Base-by-base conservation (phyloP, 2,797 vertebrate species). In the Anomalospiza imberbis region DNA sequence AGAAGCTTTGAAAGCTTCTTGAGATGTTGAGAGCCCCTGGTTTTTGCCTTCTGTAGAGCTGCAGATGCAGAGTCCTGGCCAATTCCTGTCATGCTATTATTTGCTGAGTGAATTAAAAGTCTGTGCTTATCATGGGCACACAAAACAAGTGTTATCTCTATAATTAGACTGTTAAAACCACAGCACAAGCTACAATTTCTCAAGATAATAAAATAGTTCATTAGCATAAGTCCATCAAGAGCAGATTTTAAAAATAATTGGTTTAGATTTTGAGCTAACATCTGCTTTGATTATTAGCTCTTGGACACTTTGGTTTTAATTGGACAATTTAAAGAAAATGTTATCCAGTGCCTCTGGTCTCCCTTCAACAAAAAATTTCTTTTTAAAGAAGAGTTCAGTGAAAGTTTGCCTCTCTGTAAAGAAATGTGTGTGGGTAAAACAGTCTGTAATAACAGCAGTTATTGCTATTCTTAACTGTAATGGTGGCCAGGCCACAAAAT, bases 191-290 rank as follows among this genome's bases (percentile, higher is more conserved):
- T 86, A 62, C 91, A 66, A 17, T 91, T 88, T 28, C 66, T 91
- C 74, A 42, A 57, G 51, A 91, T 74, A 94, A 95, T 89, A 85
- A 93, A 94, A 55, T 3, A 70, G 66, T 72, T 70, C 76, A 89
- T 95, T 94, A 83, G 79, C 85, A 81, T 92, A 93, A 95, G 87
- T 96, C 95, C 48, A 78, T 95, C 89, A 92, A 91, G 82, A 89
- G 42, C 38, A 89, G 89, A 88, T 91, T 93, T 95, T 51, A 12
- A 89, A 93, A 97, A 72, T 93, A 97, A 95, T 95, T 95, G 92
- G 91, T 92, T 91, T 91, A 75, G 92, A 78, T 93, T 95, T 88
- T 72, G 47, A 89, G 79, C 81, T 92, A 58, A 67, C 66, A 91
- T 93, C 85, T 91, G 87, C 95, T 95, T 91, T 80, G 79, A 85